Conservation (phyloP, 37 sponge, comb jelly and placozoan species). For the Eunapius fragilis region DNA sequence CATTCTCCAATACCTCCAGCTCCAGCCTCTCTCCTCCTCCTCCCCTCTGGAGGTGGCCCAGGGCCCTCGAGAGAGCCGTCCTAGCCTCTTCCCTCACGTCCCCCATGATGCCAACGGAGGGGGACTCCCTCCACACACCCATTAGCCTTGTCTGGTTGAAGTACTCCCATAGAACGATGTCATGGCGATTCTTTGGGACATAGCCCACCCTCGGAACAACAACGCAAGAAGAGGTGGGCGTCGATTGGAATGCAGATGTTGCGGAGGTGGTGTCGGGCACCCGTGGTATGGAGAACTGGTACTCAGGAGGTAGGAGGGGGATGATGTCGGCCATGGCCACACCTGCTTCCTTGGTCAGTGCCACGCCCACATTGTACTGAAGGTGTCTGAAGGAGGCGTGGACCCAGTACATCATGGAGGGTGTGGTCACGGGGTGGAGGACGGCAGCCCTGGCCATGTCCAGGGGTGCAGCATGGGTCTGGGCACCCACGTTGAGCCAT, state of each 20-base stretch:
- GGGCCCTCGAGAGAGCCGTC: constrained; percentile 56
- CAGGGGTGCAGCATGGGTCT: not conserved
- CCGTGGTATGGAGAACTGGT: constrained; percentile 30
- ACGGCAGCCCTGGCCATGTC: constrained; percentile 26
- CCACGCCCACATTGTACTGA: constrained; percentile 38
- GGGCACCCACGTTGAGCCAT: not conserved
- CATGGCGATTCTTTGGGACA: constrained; percentile 56
- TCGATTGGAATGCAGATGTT: too few relatives aligned
- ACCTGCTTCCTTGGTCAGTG: not conserved
- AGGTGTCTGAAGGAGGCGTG: constrained; percentile 57
- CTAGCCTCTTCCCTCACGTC: constrained; percentile 58
- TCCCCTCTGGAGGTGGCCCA: constrained; percentile 38
- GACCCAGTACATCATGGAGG: constrained; percentile 67
- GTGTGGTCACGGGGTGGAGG: constrained; percentile 48
- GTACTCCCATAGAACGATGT: constrained; percentile 69
- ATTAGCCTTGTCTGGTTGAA: constrained; percentile 78
- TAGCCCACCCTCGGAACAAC: constrained; percentile 23
- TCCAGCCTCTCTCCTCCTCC: constrained; percentile 15
- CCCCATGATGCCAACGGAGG: constrained; percentile 60
- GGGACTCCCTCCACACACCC: constrained; percentile 53
- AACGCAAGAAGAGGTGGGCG: not conserved
- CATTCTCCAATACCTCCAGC: constrained; percentile 68
- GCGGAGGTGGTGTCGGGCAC: not conserved
- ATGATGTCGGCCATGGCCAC: constrained; percentile 3
- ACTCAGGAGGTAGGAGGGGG: constrained; percentile 60